Percentiles rank a stretch among this genome's conserved stretches.
phyloP scores from a whole-genome alignment of 2,113 vertebrate genomes.

The Microcebus lehilahytsara region DNA sequence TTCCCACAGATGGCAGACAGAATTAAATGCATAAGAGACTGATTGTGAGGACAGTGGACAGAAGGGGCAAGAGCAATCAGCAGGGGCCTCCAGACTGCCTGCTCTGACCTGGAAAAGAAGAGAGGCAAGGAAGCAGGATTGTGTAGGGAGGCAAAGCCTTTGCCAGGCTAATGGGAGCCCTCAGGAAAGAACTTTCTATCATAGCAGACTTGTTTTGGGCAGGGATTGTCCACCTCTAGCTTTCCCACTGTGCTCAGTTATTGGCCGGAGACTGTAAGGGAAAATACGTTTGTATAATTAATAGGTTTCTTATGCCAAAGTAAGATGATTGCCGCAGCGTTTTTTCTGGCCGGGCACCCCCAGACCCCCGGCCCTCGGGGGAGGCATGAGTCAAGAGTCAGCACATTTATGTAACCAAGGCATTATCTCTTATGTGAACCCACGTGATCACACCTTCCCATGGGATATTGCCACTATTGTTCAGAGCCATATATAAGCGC shows the following conservation, averaged over 20 bases:
- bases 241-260: neutral
- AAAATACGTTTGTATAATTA: too few relatives aligned
- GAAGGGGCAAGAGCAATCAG: neutral
- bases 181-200: neutral
- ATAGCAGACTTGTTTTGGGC: neutral
- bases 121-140: neutral
- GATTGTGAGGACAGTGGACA: neutral
- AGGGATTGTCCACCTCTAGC: neutral
- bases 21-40: neutral
- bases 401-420: too few relatives aligned
- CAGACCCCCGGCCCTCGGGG: too few relatives aligned
- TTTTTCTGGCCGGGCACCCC: too few relatives aligned
- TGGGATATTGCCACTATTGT: too few relatives aligned
- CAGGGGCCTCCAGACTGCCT: neutral
- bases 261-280: neutral
- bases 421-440: too few relatives aligned
- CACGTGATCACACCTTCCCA: too few relatives aligned
- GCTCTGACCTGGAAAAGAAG: neutral
- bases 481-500: too few relatives aligned
- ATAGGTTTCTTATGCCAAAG: too few relatives aligned
- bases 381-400: too few relatives aligned
- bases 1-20: neutral
- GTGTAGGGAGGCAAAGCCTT: neutral
- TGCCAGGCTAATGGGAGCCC: neutral
- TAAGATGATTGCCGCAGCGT: too few relatives aligned